Percentiles rank a stretch among this genome's conserved stretches.
Conservation (phyloP, 2,888 invertebrate species). For the Gisinianus flammeolus region DNA sequence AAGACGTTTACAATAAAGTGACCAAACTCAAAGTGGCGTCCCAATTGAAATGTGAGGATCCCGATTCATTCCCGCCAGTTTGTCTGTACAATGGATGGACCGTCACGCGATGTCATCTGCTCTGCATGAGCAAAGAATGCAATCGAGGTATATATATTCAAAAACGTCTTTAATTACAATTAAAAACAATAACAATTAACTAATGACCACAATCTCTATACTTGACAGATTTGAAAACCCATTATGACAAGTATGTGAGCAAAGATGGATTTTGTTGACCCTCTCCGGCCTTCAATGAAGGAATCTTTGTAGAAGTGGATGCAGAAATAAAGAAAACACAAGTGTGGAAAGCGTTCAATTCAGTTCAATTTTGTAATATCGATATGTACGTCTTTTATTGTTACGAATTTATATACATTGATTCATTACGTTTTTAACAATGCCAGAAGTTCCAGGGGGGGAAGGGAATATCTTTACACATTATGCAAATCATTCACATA, state of each 20-base stretch:
- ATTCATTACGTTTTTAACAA: too few relatives aligned
- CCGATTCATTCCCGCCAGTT: slow-evolving; percentile 37
- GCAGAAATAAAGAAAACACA: not conserved
- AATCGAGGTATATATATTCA: slow-evolving; percentile 44
- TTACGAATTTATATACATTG: slow-evolving; percentile 1
- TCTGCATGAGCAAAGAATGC: slow-evolving; percentile 51
- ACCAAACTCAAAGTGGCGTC: slow-evolving; percentile 8
- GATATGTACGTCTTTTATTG: slow-evolving; percentile 34
- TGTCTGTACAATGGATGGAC: slow-evolving; percentile 54
- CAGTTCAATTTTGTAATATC: slow-evolving; percentile 1
- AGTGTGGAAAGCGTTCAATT: not conserved
- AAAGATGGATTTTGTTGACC: slow-evolving; percentile 37
- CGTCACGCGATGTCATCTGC: slow-evolving; percentile 51
- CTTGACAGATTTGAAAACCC: slow-evolving; percentile 26
- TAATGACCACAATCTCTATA: not conserved
- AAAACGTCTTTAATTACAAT: not conserved
- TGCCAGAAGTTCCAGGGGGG: too few relatives aligned
- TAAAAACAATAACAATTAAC: too few relatives aligned
- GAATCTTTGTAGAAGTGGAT: not conserved
- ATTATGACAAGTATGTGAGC: slow-evolving; percentile 30
- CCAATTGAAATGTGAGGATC: slow-evolving; percentile 33
- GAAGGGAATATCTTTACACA: too few relatives aligned
- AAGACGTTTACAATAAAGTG: not conserved
- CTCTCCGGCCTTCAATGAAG: too few relatives aligned
- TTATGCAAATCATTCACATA: not conserved